These are phyloP conservation scores for Heliocidaris erythrogramma DNA, from an alignment of 35 echinoderm and acorn worm genomes.

Conservation along the genomic window DNA sequence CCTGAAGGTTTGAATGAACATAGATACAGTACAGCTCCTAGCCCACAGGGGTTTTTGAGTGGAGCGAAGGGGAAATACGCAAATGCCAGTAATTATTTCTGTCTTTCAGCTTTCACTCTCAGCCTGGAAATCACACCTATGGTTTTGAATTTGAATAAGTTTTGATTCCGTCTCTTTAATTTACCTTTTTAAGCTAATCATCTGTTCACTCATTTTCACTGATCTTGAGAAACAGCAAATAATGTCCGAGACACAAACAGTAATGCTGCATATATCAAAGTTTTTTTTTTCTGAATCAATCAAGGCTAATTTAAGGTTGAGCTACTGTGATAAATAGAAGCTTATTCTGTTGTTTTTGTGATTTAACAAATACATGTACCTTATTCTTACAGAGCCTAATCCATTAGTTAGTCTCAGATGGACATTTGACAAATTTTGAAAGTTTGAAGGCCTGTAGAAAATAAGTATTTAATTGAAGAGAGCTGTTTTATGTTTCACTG, in stretches of 20 bases:
- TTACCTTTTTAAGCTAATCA: neutral
- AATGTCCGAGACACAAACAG: too few relatives aligned
- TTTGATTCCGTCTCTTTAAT: neutral
- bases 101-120: neutral
- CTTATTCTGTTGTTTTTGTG: neutral
- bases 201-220: neutral
- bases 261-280: neutral
- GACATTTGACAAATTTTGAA: too few relatives aligned
- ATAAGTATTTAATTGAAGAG: too few relatives aligned
- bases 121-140: neutral
- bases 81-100: slow-evolving; percentile 43
- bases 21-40: neutral
- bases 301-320: neutral
- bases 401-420: too few relatives aligned
- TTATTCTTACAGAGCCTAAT: too few relatives aligned
- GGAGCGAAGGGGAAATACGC: neutral
- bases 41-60: neutral
- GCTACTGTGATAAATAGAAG: neutral
- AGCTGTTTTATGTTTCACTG: too few relatives aligned
- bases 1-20: neutral
- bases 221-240: neutral
- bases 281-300: neutral
- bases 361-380: neutral
- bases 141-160: neutral
- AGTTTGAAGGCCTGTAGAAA: too few relatives aligned